Evolutionary conservation across 2,797 vertebrate species (phyloP).

Genomic region (Rhinichthys osculus): DNA sequence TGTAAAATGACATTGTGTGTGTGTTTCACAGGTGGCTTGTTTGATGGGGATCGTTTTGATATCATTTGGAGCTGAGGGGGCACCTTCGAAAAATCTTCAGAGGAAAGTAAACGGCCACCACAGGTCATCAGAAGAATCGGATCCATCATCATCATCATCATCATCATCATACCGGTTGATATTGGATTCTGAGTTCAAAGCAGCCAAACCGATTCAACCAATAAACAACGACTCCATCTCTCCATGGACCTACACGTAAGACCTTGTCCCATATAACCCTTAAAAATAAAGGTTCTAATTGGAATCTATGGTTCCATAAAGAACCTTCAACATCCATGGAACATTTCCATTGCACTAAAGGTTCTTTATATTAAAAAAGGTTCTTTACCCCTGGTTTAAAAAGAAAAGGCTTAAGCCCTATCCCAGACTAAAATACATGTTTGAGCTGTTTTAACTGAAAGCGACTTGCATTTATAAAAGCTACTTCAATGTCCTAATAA

Average conservation of each 20-base stretch:
- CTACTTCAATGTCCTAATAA: background rate
- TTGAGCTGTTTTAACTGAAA: no score
- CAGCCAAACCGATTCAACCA: slow-evolving; percentile 3
- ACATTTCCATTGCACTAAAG: background rate
- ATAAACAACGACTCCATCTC: slow-evolving; percentile 76
- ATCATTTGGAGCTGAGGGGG: slow-evolving; percentile 23
- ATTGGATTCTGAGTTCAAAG: slow-evolving; percentile 57
- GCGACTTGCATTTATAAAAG: background rate
- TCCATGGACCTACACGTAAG: slow-evolving; percentile 79
- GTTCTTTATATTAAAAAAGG: background rate
- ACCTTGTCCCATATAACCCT: background rate
- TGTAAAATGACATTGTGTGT: background rate
- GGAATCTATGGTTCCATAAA: background rate
- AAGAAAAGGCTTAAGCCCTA: background rate
- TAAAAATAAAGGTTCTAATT: background rate
- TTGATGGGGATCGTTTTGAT: slow-evolving; percentile 53
- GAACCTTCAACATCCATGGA: background rate
- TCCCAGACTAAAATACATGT: background rate
- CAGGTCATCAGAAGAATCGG: slow-evolving; percentile 21
- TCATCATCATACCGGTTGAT: slow-evolving; percentile 53
- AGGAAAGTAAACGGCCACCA: background rate
- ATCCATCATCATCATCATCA: background rate
- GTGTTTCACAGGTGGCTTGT: slow-evolving; percentile 64
- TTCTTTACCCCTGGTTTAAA: background rate
- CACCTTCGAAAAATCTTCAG: background rate